Evolutionary conservation across 2,797 vertebrate species (phyloP), one percentile per base, ranked within the genome.

Genomic region (Sebastes glaucus): DNA sequence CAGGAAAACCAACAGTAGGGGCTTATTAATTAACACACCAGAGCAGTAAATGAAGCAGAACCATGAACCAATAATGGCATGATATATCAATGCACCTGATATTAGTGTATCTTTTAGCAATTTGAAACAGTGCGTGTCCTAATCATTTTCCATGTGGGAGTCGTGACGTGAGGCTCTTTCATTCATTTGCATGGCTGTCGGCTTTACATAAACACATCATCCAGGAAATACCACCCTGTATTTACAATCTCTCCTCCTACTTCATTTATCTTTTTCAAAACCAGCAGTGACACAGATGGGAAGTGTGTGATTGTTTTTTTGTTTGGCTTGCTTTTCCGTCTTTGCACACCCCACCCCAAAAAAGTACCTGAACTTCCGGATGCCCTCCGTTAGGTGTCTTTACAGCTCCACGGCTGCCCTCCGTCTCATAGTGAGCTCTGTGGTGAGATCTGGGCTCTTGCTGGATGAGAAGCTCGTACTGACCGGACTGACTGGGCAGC

Each of bases 371-470:
- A 70, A 99, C 94, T 5, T 98, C 96, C 0, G 98, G 98, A 86
- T 99, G 98, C 9, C 98, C 96, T 68, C 97, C 98, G 0, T 96
- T 96, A 0, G 96, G 95, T 0, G 97, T 97, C 87, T 99, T 99
- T 65, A 99, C 98, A 0, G 98, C 97, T 2, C 98, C 98, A 0
- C 98, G 95, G 86, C 98, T 99, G 52, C 98, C 98, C 93, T 99
- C 98, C 0, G 98, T 99, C 95, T 99, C 98, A 4, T 99, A 99
- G 86, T 99, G 98, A 1, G 98, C 98, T 27, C 98, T 96, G 92
- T 99, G 98, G 74, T 99, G 97, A 1, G 97, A 96, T 85, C 96
- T 97, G 10, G 98, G 98, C 82, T 99, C 97, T 13, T 98, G 96
- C 73, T 97, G 97, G 5, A 99, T 96, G 13, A 94, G 88, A 27